Base-by-base conservation (phyloP, 92 coral and sea anemone species). In the Actinernus sp. region DNA sequence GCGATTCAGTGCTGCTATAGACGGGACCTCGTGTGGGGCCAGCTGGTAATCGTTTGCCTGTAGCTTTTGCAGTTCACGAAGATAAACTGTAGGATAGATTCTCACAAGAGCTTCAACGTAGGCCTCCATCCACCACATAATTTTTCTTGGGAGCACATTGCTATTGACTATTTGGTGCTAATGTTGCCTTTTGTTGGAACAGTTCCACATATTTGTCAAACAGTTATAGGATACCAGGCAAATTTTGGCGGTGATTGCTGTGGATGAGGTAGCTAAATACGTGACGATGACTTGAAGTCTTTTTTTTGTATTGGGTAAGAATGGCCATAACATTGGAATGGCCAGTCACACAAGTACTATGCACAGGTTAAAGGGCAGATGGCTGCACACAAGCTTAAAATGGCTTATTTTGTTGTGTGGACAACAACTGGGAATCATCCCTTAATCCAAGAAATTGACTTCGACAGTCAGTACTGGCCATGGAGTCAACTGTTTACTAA, bases 11-110 rank as follows among this genome's bases (percentile, higher is more conserved):
- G 76, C 41, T 38, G 76, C 63, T 36, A 68, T 55, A 0, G 53
- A 54, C n/a, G 53, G 76, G 44, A 63, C 56, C 55, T 45, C 70
- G 26, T 26, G 55, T 41, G 70, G 58, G 44, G 34, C 39, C 19
- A 63, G 70, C 56, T 43, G 55, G 56, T 43, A 63, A 47, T 63
- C 25, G 56, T 47, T 63, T 63, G 71, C 61, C 21, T 43, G 71
- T 63, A 63, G 20, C 59, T 63, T 12, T 45, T 63, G 71, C 27
- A 45, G 71, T 27, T 63, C 59, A 16, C 54, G 58, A 63, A 63
- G 71, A 27, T 63, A 63, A 63, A 63, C n/a, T 23, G 71, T 0
- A 48, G 34, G 71, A 48, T 63, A 63, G 34, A 63, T 1, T 63
- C 71, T 41, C 36, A 45, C 57, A 27, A 63, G 60, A 26, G 58